phyloP scores from a whole-genome alignment of 37 sponge, comb jelly and placozoan genomes.

The Oopsacas minuta region DNA sequence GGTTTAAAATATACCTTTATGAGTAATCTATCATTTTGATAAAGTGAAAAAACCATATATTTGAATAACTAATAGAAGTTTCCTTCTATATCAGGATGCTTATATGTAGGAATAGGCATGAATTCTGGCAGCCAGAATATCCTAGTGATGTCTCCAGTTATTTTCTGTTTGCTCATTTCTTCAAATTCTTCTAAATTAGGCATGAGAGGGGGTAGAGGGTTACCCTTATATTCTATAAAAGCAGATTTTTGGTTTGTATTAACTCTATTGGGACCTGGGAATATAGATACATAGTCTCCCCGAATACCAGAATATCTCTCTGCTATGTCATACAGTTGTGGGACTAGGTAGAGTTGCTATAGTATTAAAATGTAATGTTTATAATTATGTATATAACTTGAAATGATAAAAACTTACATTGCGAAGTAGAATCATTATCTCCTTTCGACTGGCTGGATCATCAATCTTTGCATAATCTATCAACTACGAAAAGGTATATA shows the following conservation, averaged over 20 bases:
- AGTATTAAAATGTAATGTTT: neutral
- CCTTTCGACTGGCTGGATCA: neutral
- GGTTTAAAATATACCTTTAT: too few relatives aligned
- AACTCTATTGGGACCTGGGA: neutral
- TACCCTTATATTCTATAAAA: neutral
- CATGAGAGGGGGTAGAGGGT: conserved; percentile 11
- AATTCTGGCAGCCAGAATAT: conserved; percentile 19
- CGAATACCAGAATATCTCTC: neutral
- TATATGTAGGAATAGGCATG: conserved; percentile 4
- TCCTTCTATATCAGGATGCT: neutral
- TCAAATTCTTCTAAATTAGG: neutral
- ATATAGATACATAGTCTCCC: neutral
- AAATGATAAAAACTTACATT: neutral
- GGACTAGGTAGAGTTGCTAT: neutral
- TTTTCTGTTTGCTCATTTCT: neutral
- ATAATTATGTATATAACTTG: neutral
- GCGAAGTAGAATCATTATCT: neutral
- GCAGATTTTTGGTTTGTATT: neutral
- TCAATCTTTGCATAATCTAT: neutral
- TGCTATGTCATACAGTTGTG: neutral
- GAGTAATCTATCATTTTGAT: too few relatives aligned
- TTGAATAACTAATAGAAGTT: neutral
- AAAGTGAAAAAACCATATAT: too few relatives aligned
- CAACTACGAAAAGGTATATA: neutral
- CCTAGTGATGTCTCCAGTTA: conserved; percentile 11